Conservation (phyloP, 2,797 vertebrate species). For the Manis crassicaudata region DNA sequence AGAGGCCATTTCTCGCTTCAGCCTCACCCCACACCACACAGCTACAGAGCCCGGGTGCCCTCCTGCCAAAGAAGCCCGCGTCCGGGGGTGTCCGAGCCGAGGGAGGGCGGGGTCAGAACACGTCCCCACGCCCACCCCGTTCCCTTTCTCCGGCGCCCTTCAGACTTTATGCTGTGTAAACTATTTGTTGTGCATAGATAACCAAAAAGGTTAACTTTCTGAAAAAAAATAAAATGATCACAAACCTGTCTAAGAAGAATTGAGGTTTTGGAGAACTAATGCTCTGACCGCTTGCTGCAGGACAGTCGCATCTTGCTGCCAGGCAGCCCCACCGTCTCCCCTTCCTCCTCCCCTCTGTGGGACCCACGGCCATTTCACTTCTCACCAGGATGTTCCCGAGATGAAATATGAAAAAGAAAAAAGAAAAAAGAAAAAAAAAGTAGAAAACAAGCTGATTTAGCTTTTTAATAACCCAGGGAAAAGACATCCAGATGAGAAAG, state of each 20-base stretch:
- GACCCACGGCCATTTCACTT: neutral
- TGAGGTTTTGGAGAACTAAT: neutral
- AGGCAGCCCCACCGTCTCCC: fast-evolving
- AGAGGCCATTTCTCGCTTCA: fast-evolving
- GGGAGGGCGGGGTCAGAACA: neutral
- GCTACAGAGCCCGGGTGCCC: neutral
- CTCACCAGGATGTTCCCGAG: neutral
- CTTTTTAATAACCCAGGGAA: neutral
- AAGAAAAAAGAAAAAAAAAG: neutral
- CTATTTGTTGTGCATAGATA: neutral
- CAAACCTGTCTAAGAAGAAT: neutral
- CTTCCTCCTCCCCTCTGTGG: neutral
- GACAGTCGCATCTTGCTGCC: neutral
- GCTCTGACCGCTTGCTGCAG: neutral
- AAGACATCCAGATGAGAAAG: slow-evolving; percentile 34
- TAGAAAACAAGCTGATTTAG: neutral
- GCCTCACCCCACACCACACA: neutral
- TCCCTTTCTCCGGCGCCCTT: neutral
- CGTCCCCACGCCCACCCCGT: neutral
- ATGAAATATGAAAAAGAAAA: neutral
- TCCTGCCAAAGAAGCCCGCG: neutral
- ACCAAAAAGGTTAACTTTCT: slow-evolving; percentile 1
- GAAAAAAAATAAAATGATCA: neutral
- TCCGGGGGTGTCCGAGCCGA: neutral
- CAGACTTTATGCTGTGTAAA: neutral